Conservation (phyloP, 2,797 vertebrate species). For the Acanthurus leucopareius region DNA sequence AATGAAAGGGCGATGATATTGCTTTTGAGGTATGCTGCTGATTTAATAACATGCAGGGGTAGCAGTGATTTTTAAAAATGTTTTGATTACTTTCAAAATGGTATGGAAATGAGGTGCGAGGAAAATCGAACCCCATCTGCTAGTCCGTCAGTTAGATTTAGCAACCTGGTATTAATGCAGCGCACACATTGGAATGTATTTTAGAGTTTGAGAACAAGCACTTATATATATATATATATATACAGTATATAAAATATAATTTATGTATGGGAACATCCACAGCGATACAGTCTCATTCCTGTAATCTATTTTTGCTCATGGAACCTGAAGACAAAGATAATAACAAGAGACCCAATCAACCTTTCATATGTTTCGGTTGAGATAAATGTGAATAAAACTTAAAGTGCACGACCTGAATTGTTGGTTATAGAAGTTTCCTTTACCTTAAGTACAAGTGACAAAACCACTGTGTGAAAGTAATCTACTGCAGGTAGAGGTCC, state of each 20-base stretch:
- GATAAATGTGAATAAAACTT: too few relatives aligned
- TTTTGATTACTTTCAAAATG: conserved; percentile 66
- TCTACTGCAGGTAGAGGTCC: too few relatives aligned
- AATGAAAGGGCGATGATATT: conserved; percentile 61
- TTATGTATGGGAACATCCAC: too few relatives aligned
- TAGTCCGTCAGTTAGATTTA: conserved; percentile 24
- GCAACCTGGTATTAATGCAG: conserved; percentile 27
- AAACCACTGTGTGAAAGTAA: too few relatives aligned
- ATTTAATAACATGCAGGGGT: conserved; percentile 38
- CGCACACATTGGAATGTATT: conserved; percentile 42
- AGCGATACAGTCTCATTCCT: neutral
- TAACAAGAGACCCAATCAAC: neutral
- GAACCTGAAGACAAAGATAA: conserved; percentile 11
- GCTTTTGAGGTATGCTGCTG: conserved; percentile 53
- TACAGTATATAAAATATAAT: neutral
- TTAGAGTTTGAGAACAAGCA: neutral
- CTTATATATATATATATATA: conserved; percentile 6
- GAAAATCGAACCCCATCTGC: conserved; percentile 58
- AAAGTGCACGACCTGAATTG: neutral
- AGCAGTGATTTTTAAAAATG: conserved; percentile 34
- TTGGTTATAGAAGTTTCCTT: too few relatives aligned
- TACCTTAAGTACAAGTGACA: too few relatives aligned
- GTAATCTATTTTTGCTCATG: neutral
- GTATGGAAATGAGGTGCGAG: conserved; percentile 54
- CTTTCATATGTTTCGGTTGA: too few relatives aligned